phyloP scores from a whole-genome alignment of 2,797 vertebrate genomes.

The Coreius guichenoti region DNA sequence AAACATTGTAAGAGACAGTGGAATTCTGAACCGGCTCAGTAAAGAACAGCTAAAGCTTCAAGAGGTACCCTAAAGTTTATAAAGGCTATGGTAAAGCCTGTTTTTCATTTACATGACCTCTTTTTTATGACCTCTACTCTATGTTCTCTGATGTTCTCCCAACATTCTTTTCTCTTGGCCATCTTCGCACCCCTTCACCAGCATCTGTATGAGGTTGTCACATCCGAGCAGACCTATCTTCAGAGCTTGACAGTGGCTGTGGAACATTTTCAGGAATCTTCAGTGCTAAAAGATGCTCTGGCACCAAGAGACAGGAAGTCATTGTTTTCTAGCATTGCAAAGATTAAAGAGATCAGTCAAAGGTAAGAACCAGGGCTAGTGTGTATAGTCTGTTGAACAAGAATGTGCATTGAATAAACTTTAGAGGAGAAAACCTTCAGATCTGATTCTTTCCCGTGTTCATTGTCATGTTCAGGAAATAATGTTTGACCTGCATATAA shows the following conservation, averaged over 20 bases:
- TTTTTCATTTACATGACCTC: not conserved
- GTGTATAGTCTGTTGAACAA: not conserved
- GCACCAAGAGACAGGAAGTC: constrained; percentile 42
- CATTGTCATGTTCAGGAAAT: not conserved
- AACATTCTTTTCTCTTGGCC: not conserved
- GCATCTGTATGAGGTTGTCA: constrained; percentile 61
- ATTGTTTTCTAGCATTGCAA: constrained; percentile 60
- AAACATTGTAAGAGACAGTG: constrained; percentile 48
- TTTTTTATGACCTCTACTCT: not conserved
- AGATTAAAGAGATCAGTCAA: constrained; percentile 55
- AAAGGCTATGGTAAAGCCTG: not conserved
- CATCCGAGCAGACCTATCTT: constrained; percentile 56
- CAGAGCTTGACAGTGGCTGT: constrained; percentile 53
- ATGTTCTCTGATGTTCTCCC: not conserved
- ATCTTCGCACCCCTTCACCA: constrained; percentile 14
- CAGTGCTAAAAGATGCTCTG: constrained; percentile 42
- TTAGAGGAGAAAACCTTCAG: not conserved
- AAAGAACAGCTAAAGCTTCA: constrained; percentile 53
- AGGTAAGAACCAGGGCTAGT: constrained; percentile 42
- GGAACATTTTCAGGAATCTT: constrained; percentile 56
- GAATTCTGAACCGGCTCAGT: constrained; percentile 45
- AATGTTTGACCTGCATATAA: not conserved
- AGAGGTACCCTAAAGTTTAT: constrained; percentile 48
- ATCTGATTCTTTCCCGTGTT: not conserved
- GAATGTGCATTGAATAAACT: not conserved